Evolutionary conservation across 2,888 invertebrate genomes (phyloP), one percentile per base, ranked within the genome.

Genomic region (Autographa gamma): DNA sequence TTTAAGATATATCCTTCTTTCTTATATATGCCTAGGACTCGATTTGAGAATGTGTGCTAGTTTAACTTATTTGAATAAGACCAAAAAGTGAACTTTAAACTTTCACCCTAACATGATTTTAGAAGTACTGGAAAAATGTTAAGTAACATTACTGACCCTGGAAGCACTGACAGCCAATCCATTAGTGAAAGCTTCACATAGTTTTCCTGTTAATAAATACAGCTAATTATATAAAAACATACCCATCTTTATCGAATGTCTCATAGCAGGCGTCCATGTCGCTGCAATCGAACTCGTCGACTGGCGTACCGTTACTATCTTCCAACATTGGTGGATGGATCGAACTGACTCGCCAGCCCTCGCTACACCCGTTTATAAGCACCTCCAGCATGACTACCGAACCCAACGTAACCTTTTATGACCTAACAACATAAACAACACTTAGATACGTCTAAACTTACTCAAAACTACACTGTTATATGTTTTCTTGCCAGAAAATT

Each of bases 231-330:
- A 58, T 76, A 60, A 69, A 78, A 79, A 96, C 97, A 96, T 96
- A 98, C 97, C 97, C 97, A 95, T 98, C 98, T 93, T 98, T 98
- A 94, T 98, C 98, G 93, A 98, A 98, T 82, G 98, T 98, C 87
- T 97, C 97, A 93, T 98, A 98, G 95, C 98, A 98, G 90, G 98
- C 98, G 96, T 98, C 98, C 98, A 98, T 98, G 92, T 97, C 96
- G 93, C 94, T 91, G 89, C 96, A 95, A 93, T 95, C 95, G 85
- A 92, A 93, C 91, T 96, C 95, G 88, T 96, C 96, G 89, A 93
- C 90, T 91, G 90, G 85, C 69, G 89, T 81, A 65, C 89, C 91
- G 92, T 91, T 91, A 84, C 88, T 92, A 90, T 91, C 94, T 88
- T 92, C 92, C 91, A 91, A 90, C 95, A 95, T 94, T 90, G 93